Evolutionary conservation across 1,140 invertebrate species (phyloP).

Genomic region (Brachionus sp.): DNA sequence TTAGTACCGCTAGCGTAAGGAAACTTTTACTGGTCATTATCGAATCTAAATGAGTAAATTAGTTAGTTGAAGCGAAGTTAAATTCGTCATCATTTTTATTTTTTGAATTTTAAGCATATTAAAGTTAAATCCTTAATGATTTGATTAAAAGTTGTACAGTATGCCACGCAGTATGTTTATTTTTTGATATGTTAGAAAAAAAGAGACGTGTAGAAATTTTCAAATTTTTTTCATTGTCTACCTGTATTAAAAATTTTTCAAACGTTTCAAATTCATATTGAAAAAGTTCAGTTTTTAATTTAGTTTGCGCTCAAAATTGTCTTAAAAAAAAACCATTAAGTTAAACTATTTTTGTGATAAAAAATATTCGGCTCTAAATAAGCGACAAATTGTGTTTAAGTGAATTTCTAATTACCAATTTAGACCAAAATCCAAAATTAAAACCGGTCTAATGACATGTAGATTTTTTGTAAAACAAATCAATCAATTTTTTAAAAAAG

Average conservation of each 20-base stretch:
- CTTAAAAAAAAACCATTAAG: neutral
- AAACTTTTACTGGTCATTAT: neutral
- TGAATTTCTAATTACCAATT: too few relatives aligned
- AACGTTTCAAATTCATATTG: neutral
- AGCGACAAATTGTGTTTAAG: too few relatives aligned
- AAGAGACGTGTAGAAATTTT: slow-evolving; percentile 16
- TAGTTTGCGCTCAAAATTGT: neutral
- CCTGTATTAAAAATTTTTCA: neutral
- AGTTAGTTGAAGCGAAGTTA: neutral
- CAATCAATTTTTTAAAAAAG: too few relatives aligned
- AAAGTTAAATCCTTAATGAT: neutral
- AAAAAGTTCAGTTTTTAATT: neutral
- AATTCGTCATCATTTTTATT: neutral
- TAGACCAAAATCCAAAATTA: too few relatives aligned
- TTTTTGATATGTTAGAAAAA: neutral
- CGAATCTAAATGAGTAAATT: neutral
- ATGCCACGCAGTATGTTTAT: slow-evolving; percentile 31
- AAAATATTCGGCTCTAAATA: too few relatives aligned
- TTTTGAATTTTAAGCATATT: neutral
- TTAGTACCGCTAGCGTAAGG: neutral
- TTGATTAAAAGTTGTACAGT: neutral
- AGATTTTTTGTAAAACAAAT: too few relatives aligned
- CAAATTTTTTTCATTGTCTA: neutral
- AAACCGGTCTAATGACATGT: too few relatives aligned
- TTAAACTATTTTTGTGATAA: too few relatives aligned